Evolutionary conservation across 2,888 invertebrate species (phyloP).

Genomic region (Megaustenia siamemsis): DNA sequence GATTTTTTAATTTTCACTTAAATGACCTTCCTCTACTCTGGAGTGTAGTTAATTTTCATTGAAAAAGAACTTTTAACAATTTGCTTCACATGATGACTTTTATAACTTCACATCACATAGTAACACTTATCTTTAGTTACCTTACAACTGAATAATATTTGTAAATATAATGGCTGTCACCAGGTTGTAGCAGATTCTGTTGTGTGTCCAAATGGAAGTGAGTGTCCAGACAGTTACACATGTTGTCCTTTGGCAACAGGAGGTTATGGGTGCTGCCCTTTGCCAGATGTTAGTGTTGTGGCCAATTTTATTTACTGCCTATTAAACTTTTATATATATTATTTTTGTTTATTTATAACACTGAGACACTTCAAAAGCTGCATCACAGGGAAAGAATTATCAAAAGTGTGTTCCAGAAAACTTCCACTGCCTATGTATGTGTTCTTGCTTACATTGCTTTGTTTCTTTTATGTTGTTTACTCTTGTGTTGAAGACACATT

Average conservation of each 20-base stretch:
- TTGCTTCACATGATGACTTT: no score
- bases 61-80: no score
- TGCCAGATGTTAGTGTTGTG: constrained; percentile 69
- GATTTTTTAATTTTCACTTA: no score
- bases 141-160: no score
- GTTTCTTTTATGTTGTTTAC: constrained; percentile 76
- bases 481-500: constrained; percentile 79
- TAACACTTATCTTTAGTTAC: no score
- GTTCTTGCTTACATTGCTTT: constrained; percentile 72
- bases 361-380: constrained; percentile 40
- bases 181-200: neutral
- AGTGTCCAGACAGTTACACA: constrained; percentile 69
- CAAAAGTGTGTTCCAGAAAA: constrained; percentile 30
- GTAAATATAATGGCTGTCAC: no score
- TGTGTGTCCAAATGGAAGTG: constrained; percentile 32
- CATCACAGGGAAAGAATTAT: constrained; percentile 31
- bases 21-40: no score
- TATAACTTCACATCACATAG: no score
- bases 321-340: no score
- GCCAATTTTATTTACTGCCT: no score
- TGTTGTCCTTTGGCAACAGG: constrained; percentile 69
- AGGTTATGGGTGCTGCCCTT: constrained; percentile 76
- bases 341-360: no score
- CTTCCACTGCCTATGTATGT: constrained; percentile 59
- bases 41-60: no score